Evolutionary conservation across 2,888 invertebrate species (phyloP), one percentile per base, ranked within the genome.

Genomic region (Phyllotreta striolata): DNA sequence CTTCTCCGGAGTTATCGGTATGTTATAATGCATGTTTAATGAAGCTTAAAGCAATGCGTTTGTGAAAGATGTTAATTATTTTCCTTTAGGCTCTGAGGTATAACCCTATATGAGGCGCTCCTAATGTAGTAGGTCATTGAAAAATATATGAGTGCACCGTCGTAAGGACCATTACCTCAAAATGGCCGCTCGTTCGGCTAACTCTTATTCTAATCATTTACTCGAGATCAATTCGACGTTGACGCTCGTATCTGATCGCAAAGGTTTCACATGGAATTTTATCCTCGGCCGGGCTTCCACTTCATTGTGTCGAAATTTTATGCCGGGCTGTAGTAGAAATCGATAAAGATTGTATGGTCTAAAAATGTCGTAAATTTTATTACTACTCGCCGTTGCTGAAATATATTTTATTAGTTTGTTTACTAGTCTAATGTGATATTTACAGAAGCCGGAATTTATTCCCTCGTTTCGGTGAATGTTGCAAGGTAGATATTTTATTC

Each of bases 341-440:
- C 59, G 51, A 59, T 59, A 49, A 40, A 13, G 51, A 49, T 49
- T 58, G 59, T 49, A 51, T 41, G 59, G 51, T 43, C 51, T 51
- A 59, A 41, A 51, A 43, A 24, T 24, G 43, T 37, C 43, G 52
- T 60, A 52, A 54, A 52, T 60, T 60, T 60, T 60, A 52, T 60
- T 52, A 41, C 52, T 43, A 38, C 43, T 60, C 52, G 37, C 44
- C 38, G 38, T 38, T 44, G 43, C 43, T 52, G 38, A 60, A 60
- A 60, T 52, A 49, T 52, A 41, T 60, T 60, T 60, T 60, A 60
- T 60, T 52, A 54, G 44, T 60, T 60, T 60, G 60, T 60, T 60
- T 60, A 60, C 60, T 44, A 38, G 52, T n/a, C 38, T 38, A 60
- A 60, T 60, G 44, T 54, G 52, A 59, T 59, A 41, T 12, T 49